phyloP scores from a whole-genome alignment of 1,140 invertebrate species.

The Helicoverpa armigera region DNA sequence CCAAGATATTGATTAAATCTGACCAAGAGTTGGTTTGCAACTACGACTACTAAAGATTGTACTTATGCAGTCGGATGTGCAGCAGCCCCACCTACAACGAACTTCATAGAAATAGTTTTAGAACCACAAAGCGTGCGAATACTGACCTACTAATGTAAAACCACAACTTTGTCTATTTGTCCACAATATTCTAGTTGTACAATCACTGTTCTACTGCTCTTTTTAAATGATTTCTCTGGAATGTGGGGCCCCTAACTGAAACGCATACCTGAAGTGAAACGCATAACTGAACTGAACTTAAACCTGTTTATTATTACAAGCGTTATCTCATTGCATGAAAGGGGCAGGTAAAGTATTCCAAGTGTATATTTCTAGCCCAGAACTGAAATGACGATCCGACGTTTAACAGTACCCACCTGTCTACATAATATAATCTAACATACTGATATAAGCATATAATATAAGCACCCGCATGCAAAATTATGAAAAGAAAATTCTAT shows the following conservation, averaged over 20 bases:
- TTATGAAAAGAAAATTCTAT: too few species aligned
- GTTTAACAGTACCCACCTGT: background rate
- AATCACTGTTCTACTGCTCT: slow-evolving; percentile 22
- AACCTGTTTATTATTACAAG: background rate
- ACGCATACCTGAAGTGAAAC: background rate
- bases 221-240: background rate
- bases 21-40: too few species aligned
- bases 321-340: background rate
- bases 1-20: too few species aligned
- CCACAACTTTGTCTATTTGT: slow-evolving; percentile 27
- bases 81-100: background rate
- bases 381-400: too few species aligned
- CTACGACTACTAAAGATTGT: too few species aligned
- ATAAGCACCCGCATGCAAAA: too few species aligned
- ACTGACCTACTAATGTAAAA: slow-evolving; percentile 31
- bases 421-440: background rate
- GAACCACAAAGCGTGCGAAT: slow-evolving; percentile 36
- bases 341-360: background rate
- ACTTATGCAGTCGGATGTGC: too few species aligned
- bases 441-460: too few species aligned
- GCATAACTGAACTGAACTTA: background rate
- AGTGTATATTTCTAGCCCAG: background rate
- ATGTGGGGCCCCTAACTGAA: slow-evolving; percentile 9
- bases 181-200: slow-evolving; percentile 28
- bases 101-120: slow-evolving; percentile 28